A percentile compares a stretch with the other conserved stretches of the same genome.
These are phyloP conservation scores for Gymnoscopelus microlampas DNA, from an alignment of 2,797 vertebrate genomes.

Conservation along the genomic window DNA sequence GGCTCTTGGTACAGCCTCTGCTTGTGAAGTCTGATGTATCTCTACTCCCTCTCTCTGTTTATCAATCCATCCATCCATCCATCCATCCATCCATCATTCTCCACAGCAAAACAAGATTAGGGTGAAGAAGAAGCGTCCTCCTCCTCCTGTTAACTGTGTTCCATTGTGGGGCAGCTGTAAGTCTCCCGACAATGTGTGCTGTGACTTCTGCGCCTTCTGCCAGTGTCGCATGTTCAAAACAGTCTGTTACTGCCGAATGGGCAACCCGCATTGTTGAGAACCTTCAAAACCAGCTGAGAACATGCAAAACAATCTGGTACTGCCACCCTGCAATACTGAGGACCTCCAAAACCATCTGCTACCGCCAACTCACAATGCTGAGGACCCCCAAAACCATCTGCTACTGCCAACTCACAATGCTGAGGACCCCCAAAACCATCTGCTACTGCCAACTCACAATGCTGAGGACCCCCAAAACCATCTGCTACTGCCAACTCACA, in stretches of 20 bases:
- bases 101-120: slow-evolving; percentile 76
- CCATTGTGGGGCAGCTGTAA: slow-evolving; percentile 85
- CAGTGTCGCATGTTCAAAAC: slow-evolving; percentile 87
- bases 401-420: too few species aligned
- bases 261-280: slow-evolving; percentile 85
- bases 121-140: slow-evolving; percentile 62
- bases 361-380: too few species aligned
- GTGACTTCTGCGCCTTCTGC: slow-evolving; percentile 88
- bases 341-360: too few species aligned
- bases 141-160: slow-evolving; percentile 83
- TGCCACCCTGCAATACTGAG: too few species aligned
- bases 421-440: too few species aligned
- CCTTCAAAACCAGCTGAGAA: not conserved
- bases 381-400: too few species aligned
- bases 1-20: not conserved
- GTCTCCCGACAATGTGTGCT: slow-evolving; percentile 81
- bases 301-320: too few species aligned
- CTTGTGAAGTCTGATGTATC: too few species aligned
- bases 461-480: slow-evolving; percentile 59
- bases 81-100: too few species aligned
- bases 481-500: slow-evolving; percentile 76
- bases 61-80: not conserved
- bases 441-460: too few species aligned
- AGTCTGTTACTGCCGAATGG: slow-evolving; percentile 84
- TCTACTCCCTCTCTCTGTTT: not conserved